phyloP scores from a whole-genome alignment of 2,888 invertebrate species.

The Heliconius hortense region DNA sequence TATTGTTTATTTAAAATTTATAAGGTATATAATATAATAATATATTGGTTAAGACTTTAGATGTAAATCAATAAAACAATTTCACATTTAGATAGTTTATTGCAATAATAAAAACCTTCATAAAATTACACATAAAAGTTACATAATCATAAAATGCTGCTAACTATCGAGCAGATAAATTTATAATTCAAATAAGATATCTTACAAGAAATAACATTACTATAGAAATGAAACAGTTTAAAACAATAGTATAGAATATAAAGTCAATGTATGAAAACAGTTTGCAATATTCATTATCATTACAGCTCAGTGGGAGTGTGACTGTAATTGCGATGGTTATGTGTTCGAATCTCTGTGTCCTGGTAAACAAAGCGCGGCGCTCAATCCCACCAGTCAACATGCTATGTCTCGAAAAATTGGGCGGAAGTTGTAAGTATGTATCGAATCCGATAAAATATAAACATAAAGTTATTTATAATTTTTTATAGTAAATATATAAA shows the following conservation, averaged over 20 bases:
- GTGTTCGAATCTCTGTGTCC: not conserved
- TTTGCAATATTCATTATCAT: not conserved
- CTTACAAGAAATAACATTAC: conserved; percentile 41
- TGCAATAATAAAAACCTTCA: conserved; percentile 42
- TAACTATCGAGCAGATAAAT: conserved; percentile 12
- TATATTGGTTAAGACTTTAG: not conserved
- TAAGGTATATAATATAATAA: no score
- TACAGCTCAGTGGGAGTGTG: not conserved
- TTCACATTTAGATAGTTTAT: conserved; percentile 40
- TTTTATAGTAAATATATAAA: not conserved
- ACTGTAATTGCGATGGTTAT: not conserved
- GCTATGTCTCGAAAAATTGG: no score
- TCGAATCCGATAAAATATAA: no score
- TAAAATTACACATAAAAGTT: conserved; percentile 40
- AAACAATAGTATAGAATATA: not conserved
- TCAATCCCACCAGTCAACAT: no score
- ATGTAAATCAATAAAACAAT: conserved; percentile 28
- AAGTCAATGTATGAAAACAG: not conserved
- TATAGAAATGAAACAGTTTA: not conserved
- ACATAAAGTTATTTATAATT: no score
- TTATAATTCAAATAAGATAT: conserved; percentile 31
- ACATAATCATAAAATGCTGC: conserved; percentile 33
- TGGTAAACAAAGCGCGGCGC: no score
- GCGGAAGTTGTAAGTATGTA: not conserved
- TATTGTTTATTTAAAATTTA: no score